Conservation (phyloP, 2,888 invertebrate species). For the Nineta flava region DNA sequence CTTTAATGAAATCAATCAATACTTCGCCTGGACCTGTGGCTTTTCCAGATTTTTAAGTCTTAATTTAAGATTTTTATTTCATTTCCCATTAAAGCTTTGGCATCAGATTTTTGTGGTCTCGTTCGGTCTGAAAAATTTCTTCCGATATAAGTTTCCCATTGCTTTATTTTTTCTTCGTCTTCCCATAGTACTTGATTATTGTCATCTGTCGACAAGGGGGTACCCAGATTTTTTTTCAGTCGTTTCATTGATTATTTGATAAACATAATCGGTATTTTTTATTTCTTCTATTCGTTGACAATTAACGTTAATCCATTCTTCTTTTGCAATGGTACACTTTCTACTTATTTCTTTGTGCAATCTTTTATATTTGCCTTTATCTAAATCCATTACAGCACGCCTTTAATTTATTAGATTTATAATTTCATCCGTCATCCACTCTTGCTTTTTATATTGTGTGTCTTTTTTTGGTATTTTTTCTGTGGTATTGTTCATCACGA, state of each 20-base stretch:
- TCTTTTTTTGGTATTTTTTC: background rate
- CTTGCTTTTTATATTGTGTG: background rate
- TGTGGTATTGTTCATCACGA: background rate
- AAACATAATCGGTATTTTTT: background rate
- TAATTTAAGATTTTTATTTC: background rate
- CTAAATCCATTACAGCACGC: background rate
- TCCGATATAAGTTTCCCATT: background rate
- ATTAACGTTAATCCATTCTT: background rate
- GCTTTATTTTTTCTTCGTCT: background rate
- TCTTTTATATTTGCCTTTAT: background rate
- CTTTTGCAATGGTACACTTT: background rate
- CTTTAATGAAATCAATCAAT: background rate
- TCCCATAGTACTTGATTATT: background rate
- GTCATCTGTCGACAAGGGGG: background rate
- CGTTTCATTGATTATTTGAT: background rate
- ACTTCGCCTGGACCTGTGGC: background rate
- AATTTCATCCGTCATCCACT: background rate
- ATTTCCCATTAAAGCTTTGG: background rate
- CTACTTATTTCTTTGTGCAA: background rate
- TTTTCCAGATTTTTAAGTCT: background rate
- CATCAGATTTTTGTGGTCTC: background rate
- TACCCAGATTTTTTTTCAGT: background rate
- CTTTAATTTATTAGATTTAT: background rate
- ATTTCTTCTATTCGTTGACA: background rate
- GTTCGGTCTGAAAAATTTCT: background rate